Base-by-base conservation (phyloP, 2,113 vertebrate genomes). In the Parus major region DNA sequence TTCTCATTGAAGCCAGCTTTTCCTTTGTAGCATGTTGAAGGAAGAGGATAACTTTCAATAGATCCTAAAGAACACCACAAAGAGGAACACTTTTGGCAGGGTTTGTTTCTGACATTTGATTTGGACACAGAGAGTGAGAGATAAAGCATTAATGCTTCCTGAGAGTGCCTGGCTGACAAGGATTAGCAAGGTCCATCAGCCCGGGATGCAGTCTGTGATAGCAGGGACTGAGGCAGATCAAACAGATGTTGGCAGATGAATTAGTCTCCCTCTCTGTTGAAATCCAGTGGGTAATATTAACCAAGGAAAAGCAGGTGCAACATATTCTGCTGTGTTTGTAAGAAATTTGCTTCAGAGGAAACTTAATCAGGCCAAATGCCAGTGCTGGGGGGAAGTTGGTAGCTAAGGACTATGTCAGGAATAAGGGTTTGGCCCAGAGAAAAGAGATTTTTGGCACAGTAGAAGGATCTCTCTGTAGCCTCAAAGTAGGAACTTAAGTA, bases 241-340 rank as follows among this genome's bases (percentile, higher is more conserved):
- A 39, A 88, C 68, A 92, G 77, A 69, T 57, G 4, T 56, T 86
- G 77, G 83, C 92, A 94, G 90, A 90, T 93, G 85, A 92, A 91
- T 96, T 90, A 89, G 91, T 59, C 80, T 86, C 79, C 70, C 88
- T 96, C 85, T 95, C 72, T 79, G 46, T 49, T 75, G 87, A 94
- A 95, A 92, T 91, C 89, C 87, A 65, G 56, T 18, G 72, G 87
- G 82, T 88, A 92, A 92, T 84, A 93, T 75, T 83, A 92, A 55
- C 59, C 53, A 65, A 92, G 66, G 47, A 94, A 92, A 86, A 93
- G 59, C 94, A 87, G 55, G 73, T 94, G 95, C 88, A 92, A 85
- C 55, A 56, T 49, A 69, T 35, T 87, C 73, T 86, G 85, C 92
- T 75, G 52, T 42, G 35, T 90, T 78, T 73, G 77, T 88, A 81